Base-by-base conservation (phyloP, 2,113 vertebrate species). In the Antennarius striatus region DNA sequence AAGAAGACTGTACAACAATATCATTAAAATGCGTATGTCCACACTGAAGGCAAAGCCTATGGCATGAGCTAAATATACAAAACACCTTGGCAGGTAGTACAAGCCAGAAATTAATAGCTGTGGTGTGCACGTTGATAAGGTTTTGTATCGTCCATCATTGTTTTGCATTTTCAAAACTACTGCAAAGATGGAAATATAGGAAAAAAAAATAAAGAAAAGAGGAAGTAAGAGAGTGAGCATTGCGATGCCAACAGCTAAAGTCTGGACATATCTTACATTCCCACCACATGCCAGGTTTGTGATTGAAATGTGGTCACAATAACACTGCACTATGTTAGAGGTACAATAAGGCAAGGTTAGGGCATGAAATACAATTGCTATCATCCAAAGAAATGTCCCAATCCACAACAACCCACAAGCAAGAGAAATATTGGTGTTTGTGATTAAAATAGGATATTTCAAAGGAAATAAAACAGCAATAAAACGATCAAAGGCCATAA, bases 401-500 rank as follows among this genome's bases (percentile, higher is more conserved):
- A 82, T 56, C 90, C 91, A 91, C 29, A 82, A 59, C 13, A 79
- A 43, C 1, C 61, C 77, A 65, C 89, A 89, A 6, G 88, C 48
- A 36, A 69, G 56, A 0, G 63, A 67, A 36, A 91, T 85, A 6
- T 10, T 83, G 22, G 29, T 75, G 56, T 89, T 89, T 17, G 70
- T 89, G 22, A 91, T 85, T 0, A 92, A 16, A 3, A 28, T 40
- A 10, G 77, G 61, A 30, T 92, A 91, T 61, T 79, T 83, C 45
- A 91, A 32, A 5, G 91, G 91, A 14, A 80, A 14, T 56, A 88
- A 88, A 42, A 92, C 64, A 0, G 86, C 88, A 53, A 91, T 48
- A 50, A 90, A 91, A 40, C 89, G 70, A 81, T 92, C 91, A 1
- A 90, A 32, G 50, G 90, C 82, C 91, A 92, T 91, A 3, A 90